These are phyloP conservation scores for Enteromius trimaculatus DNA, from an alignment of 2,797 vertebrate species.

Conservation along the genomic window DNA sequence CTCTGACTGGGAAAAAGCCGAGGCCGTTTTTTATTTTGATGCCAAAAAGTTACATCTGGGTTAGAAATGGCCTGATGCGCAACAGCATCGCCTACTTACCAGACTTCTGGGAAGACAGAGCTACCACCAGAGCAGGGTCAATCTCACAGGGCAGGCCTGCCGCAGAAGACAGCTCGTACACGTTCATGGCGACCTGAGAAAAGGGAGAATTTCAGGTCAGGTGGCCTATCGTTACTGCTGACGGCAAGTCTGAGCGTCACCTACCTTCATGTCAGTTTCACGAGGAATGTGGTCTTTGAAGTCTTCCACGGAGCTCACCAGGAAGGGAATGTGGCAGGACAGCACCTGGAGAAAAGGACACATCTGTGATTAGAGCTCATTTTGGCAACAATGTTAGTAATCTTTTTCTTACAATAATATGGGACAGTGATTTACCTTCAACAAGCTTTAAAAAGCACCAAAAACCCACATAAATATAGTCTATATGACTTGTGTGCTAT, in stretches of 20 bases:
- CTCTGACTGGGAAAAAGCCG: background rate
- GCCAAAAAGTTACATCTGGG: background rate
- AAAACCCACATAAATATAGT: background rate
- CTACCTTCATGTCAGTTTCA: constrained; percentile 99
- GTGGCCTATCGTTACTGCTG: background rate
- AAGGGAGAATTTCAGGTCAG: constrained; percentile 8
- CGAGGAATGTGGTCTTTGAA: constrained; percentile 99
- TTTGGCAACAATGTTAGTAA: background rate
- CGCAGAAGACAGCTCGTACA: constrained; percentile 96
- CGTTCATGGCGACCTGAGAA: constrained; percentile 96
- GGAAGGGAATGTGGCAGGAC: constrained; percentile 98
- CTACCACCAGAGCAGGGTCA: constrained; percentile 95
- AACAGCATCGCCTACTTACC: constrained; percentile 74
- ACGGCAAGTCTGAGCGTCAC: background rate
- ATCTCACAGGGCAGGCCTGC: constrained; percentile 97
- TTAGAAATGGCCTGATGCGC: background rate
- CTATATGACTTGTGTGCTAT: background rate
- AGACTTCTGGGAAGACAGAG: constrained; percentile 95
- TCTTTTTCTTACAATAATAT: background rate
- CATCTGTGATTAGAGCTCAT: background rate
- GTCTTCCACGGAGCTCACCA: constrained; percentile 98
- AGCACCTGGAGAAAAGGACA: constrained; percentile 81
- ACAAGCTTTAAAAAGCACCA: background rate
- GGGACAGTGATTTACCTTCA: too few relatives aligned
- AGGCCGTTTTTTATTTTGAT: background rate